Base-by-base conservation (phyloP, 1,140 invertebrate species). In the Eriocheir sinensis region DNA sequence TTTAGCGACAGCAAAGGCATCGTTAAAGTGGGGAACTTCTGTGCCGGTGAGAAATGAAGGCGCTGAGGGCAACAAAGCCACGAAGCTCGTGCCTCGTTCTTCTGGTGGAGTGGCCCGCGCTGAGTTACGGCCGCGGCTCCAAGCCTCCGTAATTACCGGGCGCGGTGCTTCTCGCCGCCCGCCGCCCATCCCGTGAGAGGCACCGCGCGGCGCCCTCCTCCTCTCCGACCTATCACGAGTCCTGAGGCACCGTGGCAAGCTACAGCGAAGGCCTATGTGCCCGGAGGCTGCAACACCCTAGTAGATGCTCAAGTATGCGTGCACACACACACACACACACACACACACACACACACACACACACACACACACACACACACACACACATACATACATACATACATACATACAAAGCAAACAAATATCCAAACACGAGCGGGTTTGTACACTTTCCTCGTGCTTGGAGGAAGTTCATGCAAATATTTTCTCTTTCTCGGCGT, bases 131-230 rank as follows among this genome's bases (percentile, higher is more conserved):
- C 60, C 60, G 27, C 60, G 48, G 60, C 60, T 72, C 60, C 60
- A n/a, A n/a, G 60, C 60, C 60, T 72, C 60, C 60, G 60, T 72
- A 72, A 72, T 72, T 72, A 72, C 60, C 60, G 60, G 60, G 60
- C 60, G 60, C 60, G 60, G 60, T 72, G 60, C 60, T 72, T 72
- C 60, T 3, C 60, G 60, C 60, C 60, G 60, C 21, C 60, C 60
- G 1, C 60, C 27, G 60, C 60, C 60, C 60, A 21, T 21, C 60
- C 60, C 60, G 60, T n/a, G 6, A 72, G 60, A n/a, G 60, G 60
- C 60, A 72, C 60, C 60, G 8, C 60, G 60, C 60, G 21, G 21
- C 60, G 21, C 3, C 27, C 60, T n/a, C 27, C 60, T n/a, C 60
- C 12, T 72, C 12, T 4, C n/a, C 6, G 6, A 21, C 3, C 60